Evolutionary conservation across 2,797 vertebrate species (phyloP).

Genomic region (Neostethus bicornis): DNA sequence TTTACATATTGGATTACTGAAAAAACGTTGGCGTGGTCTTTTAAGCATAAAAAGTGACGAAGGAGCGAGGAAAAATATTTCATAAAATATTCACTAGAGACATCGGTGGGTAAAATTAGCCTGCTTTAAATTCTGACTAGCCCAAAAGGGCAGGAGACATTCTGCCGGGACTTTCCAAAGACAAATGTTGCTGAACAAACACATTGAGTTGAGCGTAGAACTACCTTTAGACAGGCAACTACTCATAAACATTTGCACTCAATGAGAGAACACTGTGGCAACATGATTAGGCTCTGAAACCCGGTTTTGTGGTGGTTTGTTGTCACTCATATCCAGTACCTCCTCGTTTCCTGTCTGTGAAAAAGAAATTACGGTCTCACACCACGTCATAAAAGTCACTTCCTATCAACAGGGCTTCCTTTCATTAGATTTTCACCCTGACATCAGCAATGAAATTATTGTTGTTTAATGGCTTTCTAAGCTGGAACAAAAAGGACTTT

Average conservation of each 20-base stretch:
- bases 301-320: constrained; percentile 65
- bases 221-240: constrained; percentile 40
- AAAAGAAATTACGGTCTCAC: constrained; percentile 34
- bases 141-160: constrained; percentile 28
- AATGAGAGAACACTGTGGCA: constrained; percentile 37
- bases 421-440: constrained; percentile 6
- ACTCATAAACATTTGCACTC: constrained; percentile 47
- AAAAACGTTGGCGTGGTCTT: too few species aligned
- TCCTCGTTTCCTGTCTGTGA: constrained; percentile 37
- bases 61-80: neutral
- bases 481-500: constrained; percentile 38
- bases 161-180: constrained; percentile 52
- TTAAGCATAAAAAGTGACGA: constrained; percentile 9
- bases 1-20: too few species aligned
- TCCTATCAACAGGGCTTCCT: constrained; percentile 31
- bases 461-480: constrained; percentile 36
- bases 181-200: constrained; percentile 58
- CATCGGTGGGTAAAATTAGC: constrained; percentile 29
- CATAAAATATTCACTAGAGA: constrained; percentile 31
- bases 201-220: constrained; percentile 37
- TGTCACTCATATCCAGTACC: constrained; percentile 43
- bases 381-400: constrained; percentile 47
- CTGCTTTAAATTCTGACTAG: constrained; percentile 31
- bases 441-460: constrained; percentile 31
- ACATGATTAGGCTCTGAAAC: constrained; percentile 36